These are phyloP conservation scores for Oncorhynchus tshawytscha DNA, from an alignment of 2,113 vertebrate species.

Conservation along the genomic window DNA sequence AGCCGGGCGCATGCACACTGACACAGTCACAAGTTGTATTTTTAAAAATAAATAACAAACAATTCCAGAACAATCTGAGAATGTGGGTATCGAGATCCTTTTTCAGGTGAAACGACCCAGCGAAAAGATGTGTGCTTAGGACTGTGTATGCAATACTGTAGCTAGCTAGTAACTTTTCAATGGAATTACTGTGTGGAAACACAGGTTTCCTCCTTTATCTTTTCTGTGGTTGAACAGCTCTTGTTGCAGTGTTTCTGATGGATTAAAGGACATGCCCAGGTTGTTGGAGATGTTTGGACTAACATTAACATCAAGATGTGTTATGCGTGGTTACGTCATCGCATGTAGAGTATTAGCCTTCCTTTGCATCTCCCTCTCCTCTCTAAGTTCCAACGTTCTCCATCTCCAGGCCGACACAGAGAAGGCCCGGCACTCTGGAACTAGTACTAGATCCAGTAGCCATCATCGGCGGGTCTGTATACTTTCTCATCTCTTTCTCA, in stretches of 20 bases:
- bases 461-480: conserved; percentile 87
- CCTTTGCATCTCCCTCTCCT: conserved; percentile 32
- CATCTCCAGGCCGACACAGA: conserved; percentile 88
- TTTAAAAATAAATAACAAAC: too few relatives aligned
- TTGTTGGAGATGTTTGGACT: conserved; percentile 24
- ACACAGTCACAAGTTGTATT: too few relatives aligned
- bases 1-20: too few relatives aligned
- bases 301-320: background rate
- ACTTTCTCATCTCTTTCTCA: conserved; percentile 30
- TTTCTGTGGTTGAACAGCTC: background rate
- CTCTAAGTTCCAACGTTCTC: conserved; percentile 62
- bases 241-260: conserved; percentile 12
- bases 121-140: background rate
- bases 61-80: too few relatives aligned
- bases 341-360: background rate
- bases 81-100: too few relatives aligned
- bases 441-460: conserved; percentile 72
- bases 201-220: background rate
- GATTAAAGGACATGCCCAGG: conserved; percentile 27
- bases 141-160: background rate
- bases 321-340: background rate
- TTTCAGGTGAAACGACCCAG: too few relatives aligned
- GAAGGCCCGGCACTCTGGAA: conserved; percentile 81
- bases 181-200: background rate
- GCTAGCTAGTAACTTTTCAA: background rate